Conservation (phyloP, 2,797 vertebrate genomes). For the Hephaestus fuliginosus region DNA sequence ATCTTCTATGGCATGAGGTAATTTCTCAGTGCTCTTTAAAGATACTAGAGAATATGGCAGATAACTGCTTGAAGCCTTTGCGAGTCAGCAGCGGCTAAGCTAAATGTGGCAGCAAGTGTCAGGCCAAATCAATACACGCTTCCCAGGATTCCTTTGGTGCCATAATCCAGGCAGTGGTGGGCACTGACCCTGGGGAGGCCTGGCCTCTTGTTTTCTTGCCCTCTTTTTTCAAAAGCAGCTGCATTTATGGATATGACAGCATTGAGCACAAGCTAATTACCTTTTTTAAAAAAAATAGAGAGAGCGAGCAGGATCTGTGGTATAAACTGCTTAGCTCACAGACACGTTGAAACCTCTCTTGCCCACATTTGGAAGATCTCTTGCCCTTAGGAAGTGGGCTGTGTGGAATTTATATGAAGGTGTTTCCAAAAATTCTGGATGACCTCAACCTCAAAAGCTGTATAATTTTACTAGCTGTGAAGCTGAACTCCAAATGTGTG, state of each 20-base stretch:
- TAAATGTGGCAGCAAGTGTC: slow-evolving; percentile 95
- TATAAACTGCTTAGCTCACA: slow-evolving; percentile 58
- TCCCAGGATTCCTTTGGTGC: slow-evolving; percentile 91
- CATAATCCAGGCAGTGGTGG: slow-evolving; percentile 89
- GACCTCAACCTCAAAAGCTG: slow-evolving; percentile 45
- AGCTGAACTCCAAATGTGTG: slow-evolving; percentile 44
- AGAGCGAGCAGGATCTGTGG: slow-evolving; percentile 51
- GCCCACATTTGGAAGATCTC: slow-evolving; percentile 12
- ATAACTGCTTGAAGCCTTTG: slow-evolving; percentile 91
- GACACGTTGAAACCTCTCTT: slow-evolving; percentile 23
- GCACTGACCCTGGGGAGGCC: slow-evolving; percentile 89
- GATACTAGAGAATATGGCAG: slow-evolving; percentile 92
- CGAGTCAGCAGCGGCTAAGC: slow-evolving; percentile 88
- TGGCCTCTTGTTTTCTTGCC: slow-evolving; percentile 87
- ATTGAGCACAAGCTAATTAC: slow-evolving; percentile 89
- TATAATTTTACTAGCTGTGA: slow-evolving; percentile 28
- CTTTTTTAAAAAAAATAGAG: slow-evolving; percentile 40
- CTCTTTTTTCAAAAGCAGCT: slow-evolving; percentile 86
- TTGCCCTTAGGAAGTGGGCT: slow-evolving; percentile 18
- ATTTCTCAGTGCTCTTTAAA: slow-evolving; percentile 91
- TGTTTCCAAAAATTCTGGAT: slow-evolving; percentile 37
- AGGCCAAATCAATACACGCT: slow-evolving; percentile 93
- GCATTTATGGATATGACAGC: slow-evolving; percentile 88
- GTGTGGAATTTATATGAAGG: slow-evolving; percentile 35
- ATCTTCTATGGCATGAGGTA: slow-evolving; percentile 87